Base-by-base conservation (phyloP, 1,140 invertebrate species). In the Chironomus striatipennis region DNA sequence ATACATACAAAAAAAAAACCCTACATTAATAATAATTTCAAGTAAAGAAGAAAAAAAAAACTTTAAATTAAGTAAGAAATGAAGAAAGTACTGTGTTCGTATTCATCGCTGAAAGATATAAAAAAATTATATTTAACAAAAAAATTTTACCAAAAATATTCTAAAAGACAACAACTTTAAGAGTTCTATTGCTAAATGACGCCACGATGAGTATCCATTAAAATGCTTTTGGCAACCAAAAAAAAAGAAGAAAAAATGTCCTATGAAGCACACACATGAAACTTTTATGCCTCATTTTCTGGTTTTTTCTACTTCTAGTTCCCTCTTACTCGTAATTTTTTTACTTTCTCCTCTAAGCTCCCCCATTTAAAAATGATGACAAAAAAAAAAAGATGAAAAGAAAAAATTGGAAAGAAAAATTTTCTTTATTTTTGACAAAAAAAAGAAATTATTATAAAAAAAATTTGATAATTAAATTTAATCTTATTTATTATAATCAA, bases 121-220 rank as follows among this genome's bases (percentile, higher is more conserved):
- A 1, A n/a, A 57, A 57, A 57, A 57, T 57, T 57, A 70, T 70
- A 70, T 70, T 70, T 70, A 70, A 70, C 65, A 70, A 70, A 67
- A 67, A 67, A 67, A 70, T 17, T 67, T 70, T 70, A 21, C 65
- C 17, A 70, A 34, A 34, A 34, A 34, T 70, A 70, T 70, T 70
- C 65, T 70, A 70, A 70, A 70, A 70, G 24, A 34, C 24, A 20
- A 70, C 17, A 70, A 20, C 47, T 57, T 57, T 57, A 57, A 57
- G 47, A 57, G 47, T 57, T 57, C 47, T 57, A 57, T 57, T 57
- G 47, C 47, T 57, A 57, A 57, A 57, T n/a, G 47, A 57, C 47
- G 47, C 47, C 47, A 57, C 47, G 47, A 57, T 57, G 47, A 57
- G 15, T 57, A 57, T 57, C 5, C 24, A 34, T 57, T 57, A 57